These are phyloP conservation scores for Drosophila paramelanica DNA, from an alignment of 2,888 invertebrate species.

Conservation along the genomic window DNA sequence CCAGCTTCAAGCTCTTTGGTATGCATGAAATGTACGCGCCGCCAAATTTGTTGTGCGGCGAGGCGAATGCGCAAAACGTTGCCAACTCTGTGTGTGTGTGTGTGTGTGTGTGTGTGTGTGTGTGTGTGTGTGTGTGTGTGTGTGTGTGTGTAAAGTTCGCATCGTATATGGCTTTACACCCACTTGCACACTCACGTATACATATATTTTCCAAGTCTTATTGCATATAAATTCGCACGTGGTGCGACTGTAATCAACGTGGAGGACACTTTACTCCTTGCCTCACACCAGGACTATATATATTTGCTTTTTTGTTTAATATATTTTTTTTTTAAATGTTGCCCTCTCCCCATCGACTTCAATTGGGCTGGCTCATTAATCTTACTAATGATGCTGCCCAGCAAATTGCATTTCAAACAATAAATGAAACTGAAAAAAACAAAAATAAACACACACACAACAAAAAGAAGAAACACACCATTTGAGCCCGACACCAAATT, in stretches of 20 bases:
- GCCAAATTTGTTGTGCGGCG: slow-evolving; percentile 82
- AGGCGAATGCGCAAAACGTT: slow-evolving; percentile 75
- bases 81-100: slow-evolving; percentile 13
- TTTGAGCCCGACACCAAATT: slow-evolving; percentile 44
- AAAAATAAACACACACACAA: not conserved
- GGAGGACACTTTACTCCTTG: slow-evolving; percentile 67
- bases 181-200: slow-evolving; percentile 53
- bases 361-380: slow-evolving; percentile 70
- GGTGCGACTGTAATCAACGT: slow-evolving; percentile 80
- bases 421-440: slow-evolving; percentile 35
- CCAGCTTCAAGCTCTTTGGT: slow-evolving; percentile 71
- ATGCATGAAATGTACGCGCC: slow-evolving; percentile 81
- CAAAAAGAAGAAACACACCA: slow-evolving; percentile 37
- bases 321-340: slow-evolving; percentile 64
- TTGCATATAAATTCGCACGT: slow-evolving; percentile 82
- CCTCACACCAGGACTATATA: slow-evolving; percentile 39
- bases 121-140: slow-evolving; percentile 10
- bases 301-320: slow-evolving; percentile 7
- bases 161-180: slow-evolving; percentile 15
- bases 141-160: not conserved
- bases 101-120: slow-evolving; percentile 12
- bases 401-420: slow-evolving; percentile 69
- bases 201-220: slow-evolving; percentile 82
- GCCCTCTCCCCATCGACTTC: slow-evolving; percentile 7
- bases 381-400: slow-evolving; percentile 79